Evolutionary conservation across 92 coral and sea anemone species (phyloP).

Genomic region (Siderastrea siderea): DNA sequence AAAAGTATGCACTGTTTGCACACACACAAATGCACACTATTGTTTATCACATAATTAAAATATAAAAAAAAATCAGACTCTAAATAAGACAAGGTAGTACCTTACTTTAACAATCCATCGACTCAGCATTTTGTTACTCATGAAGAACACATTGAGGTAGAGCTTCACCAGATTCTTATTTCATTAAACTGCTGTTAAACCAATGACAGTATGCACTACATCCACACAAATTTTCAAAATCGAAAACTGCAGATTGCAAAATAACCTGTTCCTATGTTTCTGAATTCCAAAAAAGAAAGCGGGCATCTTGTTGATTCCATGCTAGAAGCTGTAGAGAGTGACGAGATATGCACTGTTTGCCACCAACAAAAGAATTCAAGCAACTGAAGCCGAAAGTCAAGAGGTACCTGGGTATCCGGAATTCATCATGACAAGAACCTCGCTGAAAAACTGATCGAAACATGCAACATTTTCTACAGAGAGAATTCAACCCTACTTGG

Average conservation of each 20-base stretch:
- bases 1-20: constrained; percentile 25
- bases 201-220: not conserved
- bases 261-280: too few relatives aligned
- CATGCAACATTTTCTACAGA: not conserved
- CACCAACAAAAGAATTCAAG: not conserved
- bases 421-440: not conserved
- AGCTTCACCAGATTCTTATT: not conserved
- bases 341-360: not conserved
- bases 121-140: not conserved
- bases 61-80: too few relatives aligned
- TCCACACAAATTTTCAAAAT: not conserved
- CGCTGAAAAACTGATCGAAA: not conserved
- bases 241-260: not conserved
- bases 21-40: not conserved
- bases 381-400: not conserved
- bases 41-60: too few relatives aligned
- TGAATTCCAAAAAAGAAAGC: not conserved
- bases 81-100: too few relatives aligned
- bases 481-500: not conserved
- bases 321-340: not conserved
- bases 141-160: too few relatives aligned
- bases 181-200: not conserved
- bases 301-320: not conserved
- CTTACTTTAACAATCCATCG: not conserved
- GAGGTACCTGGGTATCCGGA: not conserved